Conservation (phyloP, 2,113 vertebrate genomes). For the Isurus oxyrinchus region DNA sequence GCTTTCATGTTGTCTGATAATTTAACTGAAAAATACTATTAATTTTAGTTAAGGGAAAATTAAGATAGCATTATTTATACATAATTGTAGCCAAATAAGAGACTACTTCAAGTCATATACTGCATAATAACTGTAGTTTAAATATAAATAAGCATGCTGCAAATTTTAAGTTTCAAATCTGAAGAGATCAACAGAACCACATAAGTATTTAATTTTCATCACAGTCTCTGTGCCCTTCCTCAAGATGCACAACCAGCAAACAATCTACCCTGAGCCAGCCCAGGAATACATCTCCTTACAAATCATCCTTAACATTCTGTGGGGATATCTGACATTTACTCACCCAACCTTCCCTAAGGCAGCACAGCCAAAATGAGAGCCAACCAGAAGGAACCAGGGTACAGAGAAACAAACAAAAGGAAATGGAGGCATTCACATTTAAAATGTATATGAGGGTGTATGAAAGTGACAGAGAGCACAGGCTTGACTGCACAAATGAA, state of each 20-base stretch:
- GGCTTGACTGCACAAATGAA: neutral
- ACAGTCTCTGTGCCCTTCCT: neutral
- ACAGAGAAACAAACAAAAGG: neutral
- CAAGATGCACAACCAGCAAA: neutral
- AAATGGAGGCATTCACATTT: neutral
- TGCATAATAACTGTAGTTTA: neutral
- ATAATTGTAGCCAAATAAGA: neutral
- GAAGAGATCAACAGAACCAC: neutral
- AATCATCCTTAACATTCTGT: neutral
- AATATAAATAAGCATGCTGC: neutral
- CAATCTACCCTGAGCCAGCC: neutral
- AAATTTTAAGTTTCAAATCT: neutral
- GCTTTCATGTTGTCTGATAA: conserved; percentile 96
- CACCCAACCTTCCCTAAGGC: neutral
- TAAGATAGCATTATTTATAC: neutral
- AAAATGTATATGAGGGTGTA: neutral
- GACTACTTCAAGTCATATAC: neutral
- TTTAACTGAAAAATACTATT: conserved; percentile 96
- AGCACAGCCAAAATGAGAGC: neutral
- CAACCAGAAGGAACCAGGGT: neutral
- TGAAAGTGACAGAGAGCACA: neutral
- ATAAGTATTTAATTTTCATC: neutral
- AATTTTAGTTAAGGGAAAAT: conserved; percentile 60
- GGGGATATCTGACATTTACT: neutral
- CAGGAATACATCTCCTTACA: neutral